Evolutionary conservation across 2,888 invertebrate genomes (phyloP), one percentile per base, ranked within the genome.

Genomic region (Chesias legatella): DNA sequence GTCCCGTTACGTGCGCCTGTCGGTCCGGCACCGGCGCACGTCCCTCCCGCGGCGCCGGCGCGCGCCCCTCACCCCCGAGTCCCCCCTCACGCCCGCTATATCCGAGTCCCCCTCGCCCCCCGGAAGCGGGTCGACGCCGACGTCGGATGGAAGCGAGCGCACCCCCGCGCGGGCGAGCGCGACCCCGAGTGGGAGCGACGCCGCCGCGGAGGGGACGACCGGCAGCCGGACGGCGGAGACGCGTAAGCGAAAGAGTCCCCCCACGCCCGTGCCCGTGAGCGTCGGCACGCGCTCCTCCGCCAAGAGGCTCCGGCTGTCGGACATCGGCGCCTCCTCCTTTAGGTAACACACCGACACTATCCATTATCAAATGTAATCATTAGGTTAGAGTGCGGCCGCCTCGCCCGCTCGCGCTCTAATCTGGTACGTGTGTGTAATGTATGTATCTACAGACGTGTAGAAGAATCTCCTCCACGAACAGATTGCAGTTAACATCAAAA

Each of bases 21-120:
- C 37, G 3, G 51, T 40, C 32, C 21, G 11, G 34, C 33, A 23
- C 9, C 40, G 43, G 7, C 40, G 33, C 33, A 1, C 37, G 10
- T 8, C 37, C 29, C 44, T 37, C 33, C 35, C 43, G 36, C 51
- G 41, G 31, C 36, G 26, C 10, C 50, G 39, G 10, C 44, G 30
- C 46, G 39, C 49, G 26, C 38, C 40, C 33, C 36, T 34, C 10
- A 11, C 26, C 30, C 1, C 30, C 36, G 1, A 30, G 10, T 9
- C 10, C 39, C 6, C 42, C 8, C 43, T 41, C 32, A 28, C 43
- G 20, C 38, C 43, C 31, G 34, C 44, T 34, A 33, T 38, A 22
- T 7, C 7, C 22, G 20, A 4, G 20, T 22, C 22, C 13, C 10
- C 7, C 13, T 7, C 17, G 10, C 7, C 40, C 7, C 10, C 8